These are phyloP conservation scores for Drosophila novamexicana DNA, from an alignment of 1,140 invertebrate genomes.

Conservation along the genomic window DNA sequence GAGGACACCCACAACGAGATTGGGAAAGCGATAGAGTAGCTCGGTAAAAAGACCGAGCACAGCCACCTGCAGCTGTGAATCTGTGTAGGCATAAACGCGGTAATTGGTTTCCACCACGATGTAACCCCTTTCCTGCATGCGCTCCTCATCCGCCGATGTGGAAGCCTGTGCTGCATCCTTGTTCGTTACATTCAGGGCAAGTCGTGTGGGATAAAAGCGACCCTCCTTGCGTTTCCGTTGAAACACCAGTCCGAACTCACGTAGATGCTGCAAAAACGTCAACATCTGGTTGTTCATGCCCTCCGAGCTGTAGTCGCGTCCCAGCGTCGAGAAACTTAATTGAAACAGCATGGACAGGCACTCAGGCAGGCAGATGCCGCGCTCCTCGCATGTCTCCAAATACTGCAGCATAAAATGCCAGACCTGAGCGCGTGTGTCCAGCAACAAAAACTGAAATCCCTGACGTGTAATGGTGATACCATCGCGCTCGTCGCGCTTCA, in stretches of 20 bases:
- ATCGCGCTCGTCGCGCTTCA: slow-evolving; percentile 94
- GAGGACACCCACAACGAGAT: slow-evolving; percentile 96
- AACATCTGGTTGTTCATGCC: slow-evolving; percentile 95
- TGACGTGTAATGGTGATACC: slow-evolving; percentile 94
- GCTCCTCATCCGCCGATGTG: slow-evolving; percentile 77
- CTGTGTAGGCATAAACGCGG: slow-evolving; percentile 96
- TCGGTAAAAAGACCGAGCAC: slow-evolving; percentile 96
- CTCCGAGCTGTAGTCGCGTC: slow-evolving; percentile 97
- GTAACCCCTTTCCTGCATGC: slow-evolving; percentile 89
- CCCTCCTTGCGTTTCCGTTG: slow-evolving; percentile 97
- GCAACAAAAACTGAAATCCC: slow-evolving; percentile 97
- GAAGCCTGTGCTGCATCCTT: slow-evolving; percentile 55
- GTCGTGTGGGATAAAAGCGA: slow-evolving; percentile 96
- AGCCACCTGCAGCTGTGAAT: slow-evolving; percentile 96
- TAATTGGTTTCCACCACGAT: slow-evolving; percentile 99
- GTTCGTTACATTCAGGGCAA: slow-evolving; percentile 94
- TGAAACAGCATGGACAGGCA: slow-evolving; percentile 98
- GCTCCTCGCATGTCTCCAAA: slow-evolving; percentile 94
- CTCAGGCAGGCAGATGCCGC: slow-evolving; percentile 94
- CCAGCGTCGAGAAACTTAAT: slow-evolving; percentile 97
- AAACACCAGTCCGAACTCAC: slow-evolving; percentile 98
- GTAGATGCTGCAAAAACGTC: slow-evolving; percentile 96
- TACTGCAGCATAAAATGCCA: slow-evolving; percentile 99
- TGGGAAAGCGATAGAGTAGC: slow-evolving; percentile 97
- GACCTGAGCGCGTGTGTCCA: slow-evolving; percentile 91